Conservation (phyloP, 2,888 invertebrate genomes). For the Dicranocentrus wangi region DNA sequence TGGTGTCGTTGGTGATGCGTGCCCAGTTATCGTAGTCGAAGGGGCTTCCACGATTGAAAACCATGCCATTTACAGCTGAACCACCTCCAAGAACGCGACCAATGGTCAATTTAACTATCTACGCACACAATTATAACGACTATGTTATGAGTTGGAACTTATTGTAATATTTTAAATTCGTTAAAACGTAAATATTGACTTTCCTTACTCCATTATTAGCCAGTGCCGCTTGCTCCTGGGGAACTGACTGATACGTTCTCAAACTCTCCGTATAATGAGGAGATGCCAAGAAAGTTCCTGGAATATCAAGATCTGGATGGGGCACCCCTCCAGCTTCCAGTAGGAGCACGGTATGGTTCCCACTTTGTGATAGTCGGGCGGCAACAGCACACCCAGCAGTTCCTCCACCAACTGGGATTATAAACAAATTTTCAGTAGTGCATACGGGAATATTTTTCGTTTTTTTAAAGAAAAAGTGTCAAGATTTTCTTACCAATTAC, state of each 20-base stretch:
- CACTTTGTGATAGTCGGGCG: slow-evolving; percentile 28
- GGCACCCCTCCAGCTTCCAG: slow-evolving; percentile 14
- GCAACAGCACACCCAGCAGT: slow-evolving; percentile 21
- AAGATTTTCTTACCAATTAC: no score
- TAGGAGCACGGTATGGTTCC: slow-evolving; percentile 18
- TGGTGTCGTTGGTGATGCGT: neutral
- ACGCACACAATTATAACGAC: no score
- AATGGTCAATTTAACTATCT: neutral
- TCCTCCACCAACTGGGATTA: slow-evolving; percentile 40
- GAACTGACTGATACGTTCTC: neutral
- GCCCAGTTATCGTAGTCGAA: slow-evolving; percentile 20
- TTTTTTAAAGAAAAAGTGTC: no score
- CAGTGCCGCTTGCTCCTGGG: neutral
- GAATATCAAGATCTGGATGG: neutral
- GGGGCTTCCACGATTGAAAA: slow-evolving; percentile 2
- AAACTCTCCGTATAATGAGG: neutral
- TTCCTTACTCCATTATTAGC: no score
- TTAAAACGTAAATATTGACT: no score
- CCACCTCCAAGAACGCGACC: neutral
- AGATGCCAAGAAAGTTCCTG: neutral
- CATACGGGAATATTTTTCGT: no score
- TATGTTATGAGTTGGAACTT: no score
- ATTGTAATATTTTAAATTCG: no score
- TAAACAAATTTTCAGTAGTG: neutral
- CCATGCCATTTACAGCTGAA: neutral